phyloP scores from a whole-genome alignment of 2,797 vertebrate genomes.

The Cossypha caffra region DNA sequence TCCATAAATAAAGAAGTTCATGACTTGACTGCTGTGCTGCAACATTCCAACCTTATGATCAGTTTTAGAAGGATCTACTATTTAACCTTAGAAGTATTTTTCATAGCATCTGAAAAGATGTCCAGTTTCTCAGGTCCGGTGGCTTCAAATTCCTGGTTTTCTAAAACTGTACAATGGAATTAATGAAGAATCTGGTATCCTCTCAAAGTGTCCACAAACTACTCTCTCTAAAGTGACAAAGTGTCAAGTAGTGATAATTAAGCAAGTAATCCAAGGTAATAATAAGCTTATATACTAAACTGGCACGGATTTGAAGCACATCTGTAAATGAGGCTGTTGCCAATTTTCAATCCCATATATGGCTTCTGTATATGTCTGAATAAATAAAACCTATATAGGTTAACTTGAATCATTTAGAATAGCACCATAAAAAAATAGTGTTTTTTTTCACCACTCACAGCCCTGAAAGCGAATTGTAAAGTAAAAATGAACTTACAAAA shows the following conservation, averaged over 20 bases:
- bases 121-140: not conserved
- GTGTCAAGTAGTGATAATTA: not conserved
- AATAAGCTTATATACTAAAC: not conserved
- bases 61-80: not conserved
- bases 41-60: not conserved
- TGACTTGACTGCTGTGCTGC: not conserved
- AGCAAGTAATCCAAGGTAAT: not conserved
- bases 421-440: not conserved
- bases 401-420: not conserved
- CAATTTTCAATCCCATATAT: not conserved
- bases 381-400: not conserved
- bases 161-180: accelerated
- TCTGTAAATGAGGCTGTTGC: not conserved
- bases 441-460: not conserved
- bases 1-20: not conserved
- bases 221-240: not conserved
- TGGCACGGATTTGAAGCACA: not conserved
- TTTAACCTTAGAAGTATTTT: not conserved
- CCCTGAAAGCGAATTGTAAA: not conserved
- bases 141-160: not conserved
- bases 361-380: not conserved
- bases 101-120: not conserved
- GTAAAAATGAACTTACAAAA: not conserved
- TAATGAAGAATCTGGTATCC: not conserved
- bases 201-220: not conserved